Evolutionary conservation across 1,140 invertebrate genomes (phyloP).

Genomic region (Lordiphosa clarofinis): DNA sequence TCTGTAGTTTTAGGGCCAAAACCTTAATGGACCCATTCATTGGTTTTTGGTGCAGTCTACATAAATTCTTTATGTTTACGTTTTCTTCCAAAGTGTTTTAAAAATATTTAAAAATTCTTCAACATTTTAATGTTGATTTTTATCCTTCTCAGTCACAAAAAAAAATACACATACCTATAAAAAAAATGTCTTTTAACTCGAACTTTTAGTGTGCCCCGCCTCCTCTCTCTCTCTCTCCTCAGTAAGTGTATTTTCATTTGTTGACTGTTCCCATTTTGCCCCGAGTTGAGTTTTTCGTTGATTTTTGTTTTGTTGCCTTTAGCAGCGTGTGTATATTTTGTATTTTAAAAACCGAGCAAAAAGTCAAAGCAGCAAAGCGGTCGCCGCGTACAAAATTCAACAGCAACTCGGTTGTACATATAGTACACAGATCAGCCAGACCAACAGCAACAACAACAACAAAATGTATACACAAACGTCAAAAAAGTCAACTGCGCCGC

Average conservation of each 20-base stretch:
- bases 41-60: too few relatives aligned
- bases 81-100: too few relatives aligned
- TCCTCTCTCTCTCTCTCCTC: too few relatives aligned
- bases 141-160: slow-evolving; percentile 3
- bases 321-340: slow-evolving; percentile 20
- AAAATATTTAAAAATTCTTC: too few relatives aligned
- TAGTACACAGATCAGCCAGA: slow-evolving; percentile 70
- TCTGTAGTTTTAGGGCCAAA: too few relatives aligned
- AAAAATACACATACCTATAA: too few relatives aligned
- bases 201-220: slow-evolving; percentile 17
- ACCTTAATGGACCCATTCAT: too few relatives aligned
- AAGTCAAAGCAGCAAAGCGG: slow-evolving; percentile 72
- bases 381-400: slow-evolving; percentile 73
- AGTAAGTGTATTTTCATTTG: slow-evolving; percentile 24
- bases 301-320: slow-evolving; percentile 1
- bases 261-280: slow-evolving; percentile 60
- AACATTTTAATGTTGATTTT: too few relatives aligned
- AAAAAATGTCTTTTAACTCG: slow-evolving; percentile 48
- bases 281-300: slow-evolving; percentile 9
- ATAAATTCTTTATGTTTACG: too few relatives aligned
- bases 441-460: slow-evolving; percentile 31
- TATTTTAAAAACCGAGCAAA: slow-evolving; percentile 63
- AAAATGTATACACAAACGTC: slow-evolving; percentile 69
- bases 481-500: slow-evolving; percentile 78
- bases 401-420: slow-evolving; percentile 32